Base-by-base conservation (phyloP, 1,140 invertebrate species). In the Agrypnia vestita region DNA sequence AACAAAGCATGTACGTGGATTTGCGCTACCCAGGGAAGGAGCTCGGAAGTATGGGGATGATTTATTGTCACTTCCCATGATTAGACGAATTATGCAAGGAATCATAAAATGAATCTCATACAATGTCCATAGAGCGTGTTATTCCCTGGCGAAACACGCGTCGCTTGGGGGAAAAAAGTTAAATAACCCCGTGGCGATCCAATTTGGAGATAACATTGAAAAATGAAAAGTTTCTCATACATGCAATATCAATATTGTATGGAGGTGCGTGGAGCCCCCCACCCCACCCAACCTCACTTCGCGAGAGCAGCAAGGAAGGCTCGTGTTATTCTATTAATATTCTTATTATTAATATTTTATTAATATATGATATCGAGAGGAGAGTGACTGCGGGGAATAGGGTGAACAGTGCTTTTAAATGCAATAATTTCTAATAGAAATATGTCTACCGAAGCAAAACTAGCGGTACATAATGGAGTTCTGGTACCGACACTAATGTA, bases 151-250 rank as follows among this genome's bases (percentile, higher is more conserved):
- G 64, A 55, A 51, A 77, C 67, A 78, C 64, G 74, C 71, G 71
- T 74, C 71, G 51, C 53, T 74, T 15, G 71, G 53, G 53, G 56
- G 74, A 72, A 81, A 80, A 83, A 83, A 83, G 82, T 80, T 83
- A 83, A 83, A 83, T 83, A 80, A 83, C 77, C 82, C 79, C 79
- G 73, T 81, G 82, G 79, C 79, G 82, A 83, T 83, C 82, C 79
- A 83, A 83, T 83, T 83, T 83, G 79, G 79, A 83, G 82, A 83
- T 83, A 83, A 81, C 79, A 83, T 83, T 83, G 82, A 83, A 83
- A 83, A 83, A 83, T 83, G 82, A 83, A 83, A 83, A 83, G 79
- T 81, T 83, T 83, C 82, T 81, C 82, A 83, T 81, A 83, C 82
- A 81, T 83, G 82, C 82, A 83, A 83, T 83, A 83, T 83, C 79